Evolutionary conservation across 30 jellyfish, hydroid and myxozoan genomes (phyloP).

Genomic region (Nemopilema nomurai): DNA sequence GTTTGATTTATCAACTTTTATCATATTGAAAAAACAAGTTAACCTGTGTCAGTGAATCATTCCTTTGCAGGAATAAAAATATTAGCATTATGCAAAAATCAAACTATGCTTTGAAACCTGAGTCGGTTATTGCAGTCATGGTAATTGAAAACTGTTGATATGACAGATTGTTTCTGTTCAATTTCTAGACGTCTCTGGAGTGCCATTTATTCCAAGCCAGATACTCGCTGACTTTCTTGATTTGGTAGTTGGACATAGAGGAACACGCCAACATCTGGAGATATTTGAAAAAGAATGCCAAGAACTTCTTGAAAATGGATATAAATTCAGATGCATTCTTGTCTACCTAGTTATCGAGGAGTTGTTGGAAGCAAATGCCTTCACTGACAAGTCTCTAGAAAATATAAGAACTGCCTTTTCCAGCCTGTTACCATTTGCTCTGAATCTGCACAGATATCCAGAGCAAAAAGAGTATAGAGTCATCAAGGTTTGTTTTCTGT

Average conservation of each 20-base stretch:
- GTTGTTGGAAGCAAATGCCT: background rate
- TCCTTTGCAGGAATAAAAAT: no score
- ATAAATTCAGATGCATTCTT: constrained; percentile 9
- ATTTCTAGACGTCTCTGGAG: background rate
- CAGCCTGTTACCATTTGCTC: constrained; percentile 56
- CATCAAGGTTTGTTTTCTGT: constrained; percentile 32
- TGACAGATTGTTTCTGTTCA: no score
- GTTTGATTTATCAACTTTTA: no score
- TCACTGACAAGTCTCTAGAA: constrained; percentile 3
- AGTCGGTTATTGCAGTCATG: no score
- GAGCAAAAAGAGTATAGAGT: constrained; percentile 42
- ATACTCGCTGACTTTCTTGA: background rate
- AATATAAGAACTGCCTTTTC: constrained; percentile 38
- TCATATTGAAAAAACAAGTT: no score
- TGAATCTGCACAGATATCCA: constrained; percentile 41
- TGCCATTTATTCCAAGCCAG: background rate
- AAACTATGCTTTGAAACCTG: no score
- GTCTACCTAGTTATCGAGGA: constrained; percentile 17
- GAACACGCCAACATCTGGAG: background rate
- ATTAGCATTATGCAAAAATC: no score
- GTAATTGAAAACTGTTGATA: no score
- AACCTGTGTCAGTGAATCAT: no score
- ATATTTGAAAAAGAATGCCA: constrained; percentile 9
- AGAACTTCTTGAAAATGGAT: constrained; percentile 46
- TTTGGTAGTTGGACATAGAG: background rate